These are phyloP conservation scores for Telmatherina bonti DNA, from an alignment of 2,797 vertebrate species.

Conservation along the genomic window DNA sequence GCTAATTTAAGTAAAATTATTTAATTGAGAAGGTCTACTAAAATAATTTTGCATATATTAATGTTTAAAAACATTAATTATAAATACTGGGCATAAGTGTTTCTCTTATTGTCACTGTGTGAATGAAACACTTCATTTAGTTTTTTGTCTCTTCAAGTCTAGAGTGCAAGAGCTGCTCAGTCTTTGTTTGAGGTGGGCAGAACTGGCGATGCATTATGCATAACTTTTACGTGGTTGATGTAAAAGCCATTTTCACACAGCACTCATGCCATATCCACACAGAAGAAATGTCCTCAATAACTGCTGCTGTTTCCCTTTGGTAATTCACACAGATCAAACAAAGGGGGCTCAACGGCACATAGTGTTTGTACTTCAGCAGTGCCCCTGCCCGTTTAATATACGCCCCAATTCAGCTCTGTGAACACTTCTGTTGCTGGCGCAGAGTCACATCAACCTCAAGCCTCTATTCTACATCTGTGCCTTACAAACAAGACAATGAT, in stretches of 20 bases:
- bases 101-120: neutral
- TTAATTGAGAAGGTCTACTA: neutral
- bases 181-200: neutral
- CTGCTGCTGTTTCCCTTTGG: slow-evolving; percentile 1
- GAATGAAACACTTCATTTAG: neutral
- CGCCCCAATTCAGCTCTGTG: neutral
- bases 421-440: neutral
- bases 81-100: neutral
- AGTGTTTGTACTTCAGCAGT: neutral
- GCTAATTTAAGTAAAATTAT: neutral
- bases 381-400: neutral
- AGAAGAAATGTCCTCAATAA: neutral
- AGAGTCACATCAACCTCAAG: neutral
- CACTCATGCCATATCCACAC: neutral
- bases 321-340: neutral
- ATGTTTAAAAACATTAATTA: neutral
- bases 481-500: neutral
- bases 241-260: neutral
- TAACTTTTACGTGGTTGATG: neutral
- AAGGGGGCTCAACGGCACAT: neutral
- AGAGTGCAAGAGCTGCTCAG: neutral
- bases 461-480: neutral
- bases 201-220: neutral
- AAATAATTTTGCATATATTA: neutral
- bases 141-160: neutral